These are phyloP conservation scores for Bombylius major DNA, from an alignment of 2,888 invertebrate genomes.

Conservation along the genomic window DNA sequence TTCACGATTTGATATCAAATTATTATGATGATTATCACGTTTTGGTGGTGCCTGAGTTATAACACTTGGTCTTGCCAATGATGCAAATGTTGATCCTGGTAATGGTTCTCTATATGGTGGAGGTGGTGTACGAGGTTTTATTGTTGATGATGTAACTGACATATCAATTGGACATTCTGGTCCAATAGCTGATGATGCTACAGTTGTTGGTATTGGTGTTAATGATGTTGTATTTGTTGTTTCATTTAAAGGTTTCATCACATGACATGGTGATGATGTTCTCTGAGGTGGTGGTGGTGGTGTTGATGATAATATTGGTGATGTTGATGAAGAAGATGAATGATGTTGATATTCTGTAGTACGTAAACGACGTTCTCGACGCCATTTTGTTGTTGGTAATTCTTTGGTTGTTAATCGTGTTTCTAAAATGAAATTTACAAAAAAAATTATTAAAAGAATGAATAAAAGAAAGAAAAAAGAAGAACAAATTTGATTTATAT, in stretches of 20 bases:
- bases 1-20: constrained; percentile 23
- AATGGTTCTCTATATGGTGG: constrained; percentile 35
- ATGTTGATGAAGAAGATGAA: constrained; percentile 16
- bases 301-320: constrained; percentile 16
- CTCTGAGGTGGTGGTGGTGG: not conserved
- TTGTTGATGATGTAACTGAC: constrained; percentile 31
- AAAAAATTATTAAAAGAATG: too few species aligned
- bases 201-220: constrained; percentile 15
- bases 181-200: constrained; percentile 16
- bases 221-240: constrained; percentile 19
- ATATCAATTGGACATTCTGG: constrained; percentile 34
- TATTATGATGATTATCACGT: constrained; percentile 24
- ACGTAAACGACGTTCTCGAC: constrained; percentile 50
- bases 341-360: constrained; percentile 29
- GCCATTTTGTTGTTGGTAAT: constrained; percentile 56
- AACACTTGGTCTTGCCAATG: constrained; percentile 44
- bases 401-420: constrained; percentile 43
- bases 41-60: constrained; percentile 46
- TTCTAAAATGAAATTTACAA: constrained; percentile 22
- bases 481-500: not conserved
- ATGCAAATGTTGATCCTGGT: constrained; percentile 28
- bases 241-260: constrained; percentile 18
- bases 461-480: too few species aligned
- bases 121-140: constrained; percentile 29
- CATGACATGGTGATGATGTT: constrained; percentile 1